phyloP scores from a whole-genome alignment of 2,113 vertebrate genomes.

The Lota lota region DNA sequence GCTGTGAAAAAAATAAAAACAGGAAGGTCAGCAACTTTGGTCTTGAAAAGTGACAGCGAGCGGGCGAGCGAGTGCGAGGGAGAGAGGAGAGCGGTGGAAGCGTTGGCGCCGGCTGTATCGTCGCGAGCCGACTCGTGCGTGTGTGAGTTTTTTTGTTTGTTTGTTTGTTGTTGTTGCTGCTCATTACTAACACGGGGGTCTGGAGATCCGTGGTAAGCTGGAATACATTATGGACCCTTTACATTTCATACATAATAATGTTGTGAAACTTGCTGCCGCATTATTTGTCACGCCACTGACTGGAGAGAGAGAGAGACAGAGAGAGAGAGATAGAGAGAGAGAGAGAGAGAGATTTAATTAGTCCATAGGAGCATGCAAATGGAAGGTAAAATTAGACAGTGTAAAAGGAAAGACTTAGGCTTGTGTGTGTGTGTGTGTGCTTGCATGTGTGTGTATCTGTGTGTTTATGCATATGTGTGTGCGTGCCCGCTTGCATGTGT shows the following conservation, averaged over 20 bases:
- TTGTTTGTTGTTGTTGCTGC: slow-evolving; percentile 36
- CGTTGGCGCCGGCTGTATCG: too few relatives aligned
- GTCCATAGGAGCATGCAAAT: slow-evolving; percentile 63
- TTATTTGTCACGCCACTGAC: slow-evolving; percentile 69
- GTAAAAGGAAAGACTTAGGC: slow-evolving; percentile 42
- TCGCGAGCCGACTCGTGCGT: not conserved
- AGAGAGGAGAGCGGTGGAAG: not conserved
- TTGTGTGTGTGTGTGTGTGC: slow-evolving; percentile 20
- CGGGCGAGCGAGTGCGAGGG: not conserved
- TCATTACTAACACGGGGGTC: slow-evolving; percentile 13
- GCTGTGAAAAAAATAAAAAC: slow-evolving; percentile 3
- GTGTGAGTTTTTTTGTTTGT: slow-evolving; percentile 27
- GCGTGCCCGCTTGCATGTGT: too few relatives aligned
- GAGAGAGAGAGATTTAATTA: slow-evolving; percentile 61
- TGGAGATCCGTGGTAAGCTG: slow-evolving; percentile 58
- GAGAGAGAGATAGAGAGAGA: slow-evolving; percentile 17
- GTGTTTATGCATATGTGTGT: too few relatives aligned
- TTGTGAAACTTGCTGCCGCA: slow-evolving; percentile 63
- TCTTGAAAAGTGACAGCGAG: slow-evolving; percentile 23
- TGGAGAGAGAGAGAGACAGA: slow-evolving; percentile 13
- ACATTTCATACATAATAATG: slow-evolving; percentile 73
- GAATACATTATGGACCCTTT: slow-evolving; percentile 58
- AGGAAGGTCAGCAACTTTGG: slow-evolving; percentile 54
- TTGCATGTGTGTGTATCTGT: too few relatives aligned
- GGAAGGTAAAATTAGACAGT: slow-evolving; percentile 66